Percentiles rank a stretch among this genome's conserved stretches.
Evolutionary conservation across 2,113 vertebrate species (phyloP).

Genomic region (Daboia siamensis): DNA sequence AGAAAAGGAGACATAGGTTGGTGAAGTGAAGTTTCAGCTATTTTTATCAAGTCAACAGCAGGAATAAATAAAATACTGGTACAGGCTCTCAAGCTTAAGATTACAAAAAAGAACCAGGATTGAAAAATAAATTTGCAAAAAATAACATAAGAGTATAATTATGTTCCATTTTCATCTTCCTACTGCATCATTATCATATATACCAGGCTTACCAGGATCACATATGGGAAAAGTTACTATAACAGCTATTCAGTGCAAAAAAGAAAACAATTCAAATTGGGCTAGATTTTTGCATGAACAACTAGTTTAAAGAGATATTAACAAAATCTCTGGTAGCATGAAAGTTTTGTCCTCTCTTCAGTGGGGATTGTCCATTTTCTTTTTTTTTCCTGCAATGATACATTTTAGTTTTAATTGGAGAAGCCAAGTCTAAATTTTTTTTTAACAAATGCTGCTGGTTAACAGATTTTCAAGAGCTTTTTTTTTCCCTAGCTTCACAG

Average conservation of each 20-base stretch:
- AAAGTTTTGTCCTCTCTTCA: constrained; percentile 15
- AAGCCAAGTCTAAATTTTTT: background rate
- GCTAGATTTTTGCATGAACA: background rate
- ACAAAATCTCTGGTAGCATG: background rate
- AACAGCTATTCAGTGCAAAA: constrained; percentile 14
- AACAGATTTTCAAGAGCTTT: background rate
- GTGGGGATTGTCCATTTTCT: background rate
- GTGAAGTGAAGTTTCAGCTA: background rate
- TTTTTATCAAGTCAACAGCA: constrained; percentile 44
- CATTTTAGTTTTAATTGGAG: constrained; percentile 10
- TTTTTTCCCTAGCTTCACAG: background rate
- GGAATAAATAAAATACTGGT: constrained; percentile 47
- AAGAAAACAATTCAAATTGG: constrained; percentile 11
- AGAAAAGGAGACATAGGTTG: background rate
- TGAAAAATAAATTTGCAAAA: constrained; percentile 28
- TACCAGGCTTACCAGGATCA: background rate
- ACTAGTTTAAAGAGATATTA: background rate
- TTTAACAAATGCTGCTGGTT: background rate
- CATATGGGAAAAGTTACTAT: constrained; percentile 6
- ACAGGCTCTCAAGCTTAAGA: constrained; percentile 32
- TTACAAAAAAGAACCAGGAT: constrained; percentile 35
- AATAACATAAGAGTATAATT: constrained; percentile 3
- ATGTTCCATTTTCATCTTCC: background rate
- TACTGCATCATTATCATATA: background rate
- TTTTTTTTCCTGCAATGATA: constrained; percentile 19